Conservation (phyloP, 2,113 vertebrate species). For the Oreotrochilus melanogaster region DNA sequence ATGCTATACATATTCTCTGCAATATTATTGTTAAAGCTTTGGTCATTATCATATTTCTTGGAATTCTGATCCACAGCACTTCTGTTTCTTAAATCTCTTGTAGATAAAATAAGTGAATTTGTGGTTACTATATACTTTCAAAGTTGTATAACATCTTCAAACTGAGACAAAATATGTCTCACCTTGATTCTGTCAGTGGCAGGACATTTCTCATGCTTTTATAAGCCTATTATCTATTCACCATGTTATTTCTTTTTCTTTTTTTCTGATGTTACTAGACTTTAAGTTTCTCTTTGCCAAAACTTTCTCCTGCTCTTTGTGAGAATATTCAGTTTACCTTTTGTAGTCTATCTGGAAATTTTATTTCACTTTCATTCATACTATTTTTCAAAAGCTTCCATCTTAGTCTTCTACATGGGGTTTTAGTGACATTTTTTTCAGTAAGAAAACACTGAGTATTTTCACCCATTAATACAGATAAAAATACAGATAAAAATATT, state of each 20-base stretch:
- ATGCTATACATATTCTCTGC: neutral
- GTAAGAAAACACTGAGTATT: neutral
- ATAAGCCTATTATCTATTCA: neutral
- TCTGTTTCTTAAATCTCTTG: neutral
- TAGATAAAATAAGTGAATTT: neutral
- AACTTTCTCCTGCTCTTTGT: neutral
- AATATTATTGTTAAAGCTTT: neutral
- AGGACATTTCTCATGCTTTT: neutral
- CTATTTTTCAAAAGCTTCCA: neutral
- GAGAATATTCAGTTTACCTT: neutral
- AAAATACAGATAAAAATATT: neutral
- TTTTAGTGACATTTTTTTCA: rapidly evolving
- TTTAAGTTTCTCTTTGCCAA: neutral
- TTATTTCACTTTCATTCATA: neutral
- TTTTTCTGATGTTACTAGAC: neutral
- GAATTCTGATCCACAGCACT: neutral
- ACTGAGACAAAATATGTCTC: neutral
- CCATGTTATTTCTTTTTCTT: neutral
- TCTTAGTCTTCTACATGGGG: neutral
- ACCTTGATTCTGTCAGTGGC: neutral
- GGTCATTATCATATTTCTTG: neutral
- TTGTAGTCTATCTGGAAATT: neutral
- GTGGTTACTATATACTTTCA: neutral
- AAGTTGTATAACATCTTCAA: neutral
- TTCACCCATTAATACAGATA: neutral